A percentile compares a stretch with the other conserved stretches of the same genome.
Conservation (phyloP, 2,888 invertebrate species). For the Pogonocherus hispidulus region DNA sequence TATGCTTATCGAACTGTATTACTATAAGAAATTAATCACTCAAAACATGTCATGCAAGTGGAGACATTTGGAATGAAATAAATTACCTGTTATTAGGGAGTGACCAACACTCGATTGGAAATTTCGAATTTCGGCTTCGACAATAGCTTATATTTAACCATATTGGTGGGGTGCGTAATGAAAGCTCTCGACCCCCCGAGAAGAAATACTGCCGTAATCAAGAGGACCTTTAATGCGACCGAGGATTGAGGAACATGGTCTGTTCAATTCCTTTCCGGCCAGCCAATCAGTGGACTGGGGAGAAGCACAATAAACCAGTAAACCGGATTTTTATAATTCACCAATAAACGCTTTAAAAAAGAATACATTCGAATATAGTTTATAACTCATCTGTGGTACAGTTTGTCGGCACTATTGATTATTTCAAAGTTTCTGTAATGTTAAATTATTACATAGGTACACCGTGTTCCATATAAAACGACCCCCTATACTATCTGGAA, state of each 20-base stretch:
- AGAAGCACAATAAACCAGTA: slow-evolving; percentile 28
- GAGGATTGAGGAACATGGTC: slow-evolving; percentile 65
- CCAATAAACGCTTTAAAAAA: background rate
- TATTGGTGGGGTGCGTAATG: slow-evolving; percentile 64
- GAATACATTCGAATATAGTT: too few relatives aligned
- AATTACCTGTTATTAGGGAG: slow-evolving; percentile 63
- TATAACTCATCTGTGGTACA: too few relatives aligned
- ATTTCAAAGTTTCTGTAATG: too few relatives aligned
- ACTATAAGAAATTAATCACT: too few relatives aligned
- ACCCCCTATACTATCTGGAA: too few relatives aligned
- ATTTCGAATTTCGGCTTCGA: slow-evolving; percentile 59
- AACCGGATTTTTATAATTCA: slow-evolving; percentile 22
- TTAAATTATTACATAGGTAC: too few relatives aligned
- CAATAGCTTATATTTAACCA: slow-evolving; percentile 65
- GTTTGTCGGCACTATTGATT: too few relatives aligned
- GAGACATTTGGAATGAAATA: slow-evolving; percentile 50
- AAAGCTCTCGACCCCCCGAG: slow-evolving; percentile 63
- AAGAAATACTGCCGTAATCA: slow-evolving; percentile 68
- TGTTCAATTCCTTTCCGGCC: slow-evolving; percentile 65
- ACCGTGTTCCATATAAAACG: too few relatives aligned
- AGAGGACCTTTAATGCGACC: slow-evolving; percentile 66
- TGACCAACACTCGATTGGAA: slow-evolving; percentile 63
- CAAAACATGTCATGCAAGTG: too few relatives aligned
- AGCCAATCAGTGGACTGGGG: slow-evolving; percentile 60
- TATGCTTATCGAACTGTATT: too few relatives aligned